phyloP scores from a whole-genome alignment of 2,797 vertebrate species.

The Sebastes dallii region DNA sequence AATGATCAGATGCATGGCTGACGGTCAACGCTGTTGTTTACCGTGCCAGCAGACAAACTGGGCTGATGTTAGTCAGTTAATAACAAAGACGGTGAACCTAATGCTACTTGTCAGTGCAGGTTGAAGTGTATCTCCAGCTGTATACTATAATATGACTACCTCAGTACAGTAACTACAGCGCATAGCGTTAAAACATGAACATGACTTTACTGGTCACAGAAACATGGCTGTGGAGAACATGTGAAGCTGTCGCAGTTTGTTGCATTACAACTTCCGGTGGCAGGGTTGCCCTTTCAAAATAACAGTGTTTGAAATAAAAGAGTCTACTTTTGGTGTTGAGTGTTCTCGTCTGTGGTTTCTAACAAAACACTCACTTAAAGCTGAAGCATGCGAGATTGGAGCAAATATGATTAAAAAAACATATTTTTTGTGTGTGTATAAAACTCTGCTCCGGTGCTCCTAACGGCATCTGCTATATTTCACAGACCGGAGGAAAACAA shows the following conservation, averaged over 20 bases:
- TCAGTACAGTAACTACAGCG: neutral
- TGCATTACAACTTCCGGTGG: slow-evolving; percentile 5
- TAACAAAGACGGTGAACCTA: neutral
- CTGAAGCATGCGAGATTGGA: no score
- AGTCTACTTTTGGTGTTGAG: neutral
- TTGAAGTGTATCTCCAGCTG: neutral
- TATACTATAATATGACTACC: accelerated
- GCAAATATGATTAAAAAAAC: no score
- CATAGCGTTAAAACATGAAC: neutral
- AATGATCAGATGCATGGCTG: neutral
- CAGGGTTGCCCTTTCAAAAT: slow-evolving; percentile 5
- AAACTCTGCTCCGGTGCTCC: no score
- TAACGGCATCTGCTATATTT: no score
- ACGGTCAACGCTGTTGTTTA: neutral
- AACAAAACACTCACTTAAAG: no score
- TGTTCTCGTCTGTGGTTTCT: neutral
- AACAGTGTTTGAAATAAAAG: neutral
- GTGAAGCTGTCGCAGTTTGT: neutral
- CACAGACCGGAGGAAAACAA: no score
- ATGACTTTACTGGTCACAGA: neutral
- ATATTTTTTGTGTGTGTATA: no score
- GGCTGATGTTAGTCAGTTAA: neutral
- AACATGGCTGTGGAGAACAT: slow-evolving; percentile 6
- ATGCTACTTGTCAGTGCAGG: neutral
- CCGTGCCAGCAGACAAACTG: neutral